These are phyloP conservation scores for Ectropis grisescens DNA, from an alignment of 1,140 invertebrate genomes.

Conservation along the genomic window DNA sequence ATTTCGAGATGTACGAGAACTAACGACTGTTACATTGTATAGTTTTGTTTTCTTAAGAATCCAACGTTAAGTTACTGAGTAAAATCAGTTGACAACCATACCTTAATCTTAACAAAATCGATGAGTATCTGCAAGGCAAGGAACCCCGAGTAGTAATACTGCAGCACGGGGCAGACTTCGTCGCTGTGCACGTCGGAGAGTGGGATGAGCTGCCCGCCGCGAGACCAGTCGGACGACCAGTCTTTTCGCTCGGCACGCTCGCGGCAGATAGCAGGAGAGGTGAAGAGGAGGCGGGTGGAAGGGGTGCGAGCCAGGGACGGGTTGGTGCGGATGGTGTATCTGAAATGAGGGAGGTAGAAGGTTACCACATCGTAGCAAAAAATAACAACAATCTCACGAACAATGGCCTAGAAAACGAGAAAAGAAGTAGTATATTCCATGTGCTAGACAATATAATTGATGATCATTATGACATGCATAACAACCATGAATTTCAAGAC, in stretches of 20 bases:
- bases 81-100: slow-evolving; percentile 20
- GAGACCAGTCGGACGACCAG: slow-evolving; percentile 71
- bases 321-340: slow-evolving; percentile 81
- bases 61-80: too few species aligned
- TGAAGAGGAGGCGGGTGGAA: slow-evolving; percentile 73
- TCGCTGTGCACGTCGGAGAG: slow-evolving; percentile 69
- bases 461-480: too few species aligned
- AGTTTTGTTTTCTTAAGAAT: too few species aligned
- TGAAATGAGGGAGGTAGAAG: slow-evolving; percentile 55
- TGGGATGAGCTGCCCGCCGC: slow-evolving; percentile 74
- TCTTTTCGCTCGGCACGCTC: slow-evolving; percentile 63
- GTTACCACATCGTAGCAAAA: too few species aligned
- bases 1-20: too few species aligned
- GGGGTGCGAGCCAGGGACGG: slow-evolving; percentile 75
- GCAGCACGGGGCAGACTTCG: slow-evolving; percentile 78
- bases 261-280: slow-evolving; percentile 77
- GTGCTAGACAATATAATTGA: too few species aligned
- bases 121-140: slow-evolving; percentile 79
- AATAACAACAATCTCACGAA: too few species aligned
- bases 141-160: slow-evolving; percentile 83
- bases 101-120: slow-evolving; percentile 79
- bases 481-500: too few species aligned
- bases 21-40: too few species aligned
- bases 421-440: too few species aligned
- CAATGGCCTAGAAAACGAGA: too few species aligned